phyloP scores from a whole-genome alignment of 2,888 invertebrate species.

The Stictocephala bisonia region DNA sequence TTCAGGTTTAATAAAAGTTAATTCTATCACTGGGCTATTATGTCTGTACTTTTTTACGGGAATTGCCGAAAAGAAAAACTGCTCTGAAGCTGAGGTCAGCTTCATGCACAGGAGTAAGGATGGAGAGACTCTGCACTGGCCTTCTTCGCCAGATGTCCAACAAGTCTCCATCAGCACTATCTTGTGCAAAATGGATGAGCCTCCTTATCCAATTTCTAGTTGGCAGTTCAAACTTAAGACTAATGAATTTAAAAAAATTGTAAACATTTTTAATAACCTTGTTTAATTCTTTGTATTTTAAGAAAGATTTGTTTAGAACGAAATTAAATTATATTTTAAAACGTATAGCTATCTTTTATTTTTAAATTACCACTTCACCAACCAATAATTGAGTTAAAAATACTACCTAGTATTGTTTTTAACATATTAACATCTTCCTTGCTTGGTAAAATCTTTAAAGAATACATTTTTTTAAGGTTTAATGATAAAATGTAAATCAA shows the following conservation, averaged over 20 bases:
- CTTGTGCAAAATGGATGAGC: too few relatives aligned
- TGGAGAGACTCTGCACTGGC: constrained; percentile 32
- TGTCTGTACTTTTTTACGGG: constrained; percentile 28
- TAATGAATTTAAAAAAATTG: constrained; percentile 23
- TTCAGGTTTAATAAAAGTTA: constrained; percentile 8
- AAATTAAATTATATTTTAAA: neutral
- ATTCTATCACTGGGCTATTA: constrained; percentile 13
- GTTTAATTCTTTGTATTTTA: constrained; percentile 12
- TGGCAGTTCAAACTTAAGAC: constrained; percentile 21
- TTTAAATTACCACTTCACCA: constrained; percentile 21
- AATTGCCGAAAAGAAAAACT: constrained; percentile 23
- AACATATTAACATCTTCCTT: neutral
- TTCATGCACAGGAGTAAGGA: constrained; percentile 30
- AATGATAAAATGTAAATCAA: neutral
- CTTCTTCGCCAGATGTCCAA: constrained; percentile 27
- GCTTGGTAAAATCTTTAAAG: neutral
- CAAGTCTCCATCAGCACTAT: constrained; percentile 16
- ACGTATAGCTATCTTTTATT: constrained; percentile 28
- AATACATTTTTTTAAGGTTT: too few relatives aligned
- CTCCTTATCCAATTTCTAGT: too few relatives aligned
- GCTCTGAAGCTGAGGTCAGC: constrained; percentile 1
- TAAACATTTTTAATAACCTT: constrained; percentile 3
- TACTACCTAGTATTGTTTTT: neutral
- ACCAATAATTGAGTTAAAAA: neutral
- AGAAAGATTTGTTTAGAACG: neutral